These are phyloP conservation scores for Chaetops frenatus DNA, from an alignment of 2,113 vertebrate species.

Conservation along the genomic window DNA sequence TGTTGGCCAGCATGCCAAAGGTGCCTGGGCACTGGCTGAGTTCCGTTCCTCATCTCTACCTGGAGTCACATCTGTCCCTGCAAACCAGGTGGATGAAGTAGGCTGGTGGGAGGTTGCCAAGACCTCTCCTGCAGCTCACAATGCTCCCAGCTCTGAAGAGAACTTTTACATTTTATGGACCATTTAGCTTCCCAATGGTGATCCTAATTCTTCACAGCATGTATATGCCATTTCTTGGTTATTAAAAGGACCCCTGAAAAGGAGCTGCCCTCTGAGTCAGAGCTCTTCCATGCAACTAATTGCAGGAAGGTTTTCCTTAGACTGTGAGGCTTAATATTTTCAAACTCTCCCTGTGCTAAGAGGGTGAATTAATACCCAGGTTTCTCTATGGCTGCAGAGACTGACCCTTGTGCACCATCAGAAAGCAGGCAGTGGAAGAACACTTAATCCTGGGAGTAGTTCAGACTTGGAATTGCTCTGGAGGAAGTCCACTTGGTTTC, in stretches of 20 bases:
- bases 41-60: neutral
- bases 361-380: slow-evolving; percentile 52
- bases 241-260: slow-evolving; percentile 41
- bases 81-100: neutral
- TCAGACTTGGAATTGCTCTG: slow-evolving; percentile 19
- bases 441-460: neutral
- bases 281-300: slow-evolving; percentile 15
- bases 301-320: neutral
- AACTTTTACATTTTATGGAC: slow-evolving; percentile 39
- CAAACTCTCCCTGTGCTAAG: slow-evolving; percentile 9
- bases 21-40: neutral
- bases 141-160: neutral
- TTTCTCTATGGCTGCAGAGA: neutral
- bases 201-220: slow-evolving; percentile 52
- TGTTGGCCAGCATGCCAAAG: fast-evolving
- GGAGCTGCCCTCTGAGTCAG: slow-evolving; percentile 8
- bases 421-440: neutral
- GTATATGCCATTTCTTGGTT: slow-evolving; percentile 23
- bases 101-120: neutral
- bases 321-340: slow-evolving; percentile 8
- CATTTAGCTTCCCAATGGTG: slow-evolving; percentile 35
- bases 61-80: neutral
- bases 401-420: slow-evolving; percentile 28
- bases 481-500: slow-evolving; percentile 19
- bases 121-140: neutral